Conservation (phyloP, 2,888 invertebrate genomes). For the Drosophila subquinaria region DNA sequence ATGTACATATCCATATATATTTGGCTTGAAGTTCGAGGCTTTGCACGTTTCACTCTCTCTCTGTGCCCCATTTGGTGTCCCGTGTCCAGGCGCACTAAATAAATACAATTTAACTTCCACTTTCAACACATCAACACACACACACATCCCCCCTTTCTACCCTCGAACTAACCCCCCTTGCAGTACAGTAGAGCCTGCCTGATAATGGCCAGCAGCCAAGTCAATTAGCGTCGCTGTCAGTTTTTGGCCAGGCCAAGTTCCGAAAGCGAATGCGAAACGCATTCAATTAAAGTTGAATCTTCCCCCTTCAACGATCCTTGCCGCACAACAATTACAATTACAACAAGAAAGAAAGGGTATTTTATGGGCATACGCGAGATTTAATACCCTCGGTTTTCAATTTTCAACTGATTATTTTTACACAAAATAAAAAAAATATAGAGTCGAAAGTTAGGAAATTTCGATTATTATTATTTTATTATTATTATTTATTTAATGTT, state of each 20-base stretch:
- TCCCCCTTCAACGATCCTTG: no score
- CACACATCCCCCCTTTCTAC: conserved; percentile 5
- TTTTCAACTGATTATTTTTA: no score
- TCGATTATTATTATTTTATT: no score
- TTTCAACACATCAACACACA: conserved; percentile 72
- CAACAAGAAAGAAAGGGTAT: no score
- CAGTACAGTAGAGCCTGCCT: neutral
- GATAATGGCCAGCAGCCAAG: conserved; percentile 63
- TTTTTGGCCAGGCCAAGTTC: conserved; percentile 15
- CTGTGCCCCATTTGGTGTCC: neutral
- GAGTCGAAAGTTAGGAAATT: no score
- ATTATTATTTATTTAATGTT: no score
- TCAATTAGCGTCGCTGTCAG: conserved; percentile 63
- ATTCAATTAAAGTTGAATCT: conserved; percentile 58
- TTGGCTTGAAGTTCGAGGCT: conserved; percentile 47
- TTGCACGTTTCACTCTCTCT: conserved; percentile 33
- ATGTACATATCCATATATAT: conserved; percentile 23
- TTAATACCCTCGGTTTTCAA: no score
- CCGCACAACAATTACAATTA: no score
- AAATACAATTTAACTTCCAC: conserved; percentile 81
- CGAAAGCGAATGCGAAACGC: conserved; percentile 30
- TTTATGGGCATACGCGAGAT: no score
- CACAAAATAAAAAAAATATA: no score
- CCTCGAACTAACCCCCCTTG: neutral
- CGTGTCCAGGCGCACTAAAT: conserved; percentile 63